Base-by-base conservation (phyloP, 2,797 vertebrate genomes). In the Stomatorhinus walkeri region DNA sequence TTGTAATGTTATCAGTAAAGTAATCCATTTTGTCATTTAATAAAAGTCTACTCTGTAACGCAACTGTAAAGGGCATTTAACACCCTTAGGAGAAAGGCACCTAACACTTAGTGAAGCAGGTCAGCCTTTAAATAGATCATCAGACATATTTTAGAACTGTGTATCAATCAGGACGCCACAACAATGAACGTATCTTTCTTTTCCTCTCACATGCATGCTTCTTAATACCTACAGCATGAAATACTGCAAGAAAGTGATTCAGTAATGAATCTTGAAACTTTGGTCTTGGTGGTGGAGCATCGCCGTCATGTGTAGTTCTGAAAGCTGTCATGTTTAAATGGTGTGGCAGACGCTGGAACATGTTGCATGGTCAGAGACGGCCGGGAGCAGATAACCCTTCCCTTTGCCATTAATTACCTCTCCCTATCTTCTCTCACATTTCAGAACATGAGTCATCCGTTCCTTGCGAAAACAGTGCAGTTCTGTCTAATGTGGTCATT, bases 401-500 rank as follows among this genome's bases (percentile, higher is more conserved):
- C 64, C 48, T 22, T 88, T 83, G 85, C 81, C 90, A 89, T 68
- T 88, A 43, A 51, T 79, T 88, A 61, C 72, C 61, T 5, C 43
- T 64, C 14, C 64, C 56, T 72, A 7, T 86, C 76, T 83, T 76
- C 54, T 32, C 36, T 54, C 36, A 19, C 83, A 89, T 43, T 24
- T 88, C 36, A 24, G 32, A 43, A 54, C 54, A 85, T 72, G 87
- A 48, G 56, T 32, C 6, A 49, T 19, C 24, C 59, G 3, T 68
- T 85, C 28, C 48, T 85, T 36, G 54, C 7, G 9, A 49, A 51
- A 24, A 76, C 76, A 43, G 16, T 72, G 59, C 19, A 54, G 40
- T 83, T 40, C 51, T 59, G 56, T 51, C 12, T 51, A 40, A 86
- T 91, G 88, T 56, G 85, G 51, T 52, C 56, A 49, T 52, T 81